Percentiles rank a stretch among this genome's conserved stretches.
These are phyloP conservation scores for Tenthredo mesomela DNA, from an alignment of 2,888 invertebrate genomes.

Conservation along the genomic window DNA sequence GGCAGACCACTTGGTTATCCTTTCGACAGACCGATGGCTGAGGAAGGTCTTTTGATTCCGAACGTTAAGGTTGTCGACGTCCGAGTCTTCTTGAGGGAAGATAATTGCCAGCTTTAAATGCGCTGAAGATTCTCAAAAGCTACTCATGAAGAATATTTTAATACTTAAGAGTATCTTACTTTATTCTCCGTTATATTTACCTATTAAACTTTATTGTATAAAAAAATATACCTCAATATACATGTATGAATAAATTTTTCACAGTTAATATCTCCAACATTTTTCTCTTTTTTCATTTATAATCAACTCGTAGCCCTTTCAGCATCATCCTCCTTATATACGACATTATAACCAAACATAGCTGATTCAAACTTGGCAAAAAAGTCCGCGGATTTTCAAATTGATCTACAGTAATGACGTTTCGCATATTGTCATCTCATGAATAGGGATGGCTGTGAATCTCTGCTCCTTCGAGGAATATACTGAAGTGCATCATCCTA, in stretches of 20 bases:
- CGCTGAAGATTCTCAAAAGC: neutral
- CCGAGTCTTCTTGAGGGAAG: slow-evolving; percentile 79
- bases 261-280: neutral
- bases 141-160: neutral
- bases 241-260: slow-evolving; percentile 20
- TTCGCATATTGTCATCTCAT: neutral
- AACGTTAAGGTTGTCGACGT: slow-evolving; percentile 80
- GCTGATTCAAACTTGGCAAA: neutral
- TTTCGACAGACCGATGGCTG: slow-evolving; percentile 79
- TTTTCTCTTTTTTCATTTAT: neutral
- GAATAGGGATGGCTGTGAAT: neutral
- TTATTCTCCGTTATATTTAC: neutral
- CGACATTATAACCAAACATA: neutral
- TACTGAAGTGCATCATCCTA: neutral
- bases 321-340: neutral
- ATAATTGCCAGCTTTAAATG: neutral
- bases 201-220: neutral
- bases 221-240: slow-evolving; percentile 3
- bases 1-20: slow-evolving; percentile 81
- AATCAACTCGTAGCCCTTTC: neutral
- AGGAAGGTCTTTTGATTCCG: slow-evolving; percentile 73
- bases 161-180: neutral
- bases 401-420: neutral
- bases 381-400: neutral
- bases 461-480: neutral